phyloP scores from a whole-genome alignment of 2,888 invertebrate genomes.

The Andrena minutula region DNA sequence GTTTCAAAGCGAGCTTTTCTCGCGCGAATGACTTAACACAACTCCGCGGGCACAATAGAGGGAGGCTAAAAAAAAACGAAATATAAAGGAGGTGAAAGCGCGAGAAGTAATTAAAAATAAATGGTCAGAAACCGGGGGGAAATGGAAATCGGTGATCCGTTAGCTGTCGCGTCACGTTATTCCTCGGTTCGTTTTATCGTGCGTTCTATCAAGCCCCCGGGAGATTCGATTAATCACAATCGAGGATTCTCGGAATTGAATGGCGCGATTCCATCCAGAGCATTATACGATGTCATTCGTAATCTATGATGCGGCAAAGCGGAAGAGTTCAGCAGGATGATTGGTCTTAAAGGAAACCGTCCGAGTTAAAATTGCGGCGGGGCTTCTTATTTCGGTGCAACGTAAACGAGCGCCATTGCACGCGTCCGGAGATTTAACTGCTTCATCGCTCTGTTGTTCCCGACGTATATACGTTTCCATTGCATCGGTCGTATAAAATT shows the following conservation, averaged over 20 bases:
- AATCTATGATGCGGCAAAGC: conserved; percentile 33
- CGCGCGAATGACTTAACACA: neutral
- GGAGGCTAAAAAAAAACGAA: neutral
- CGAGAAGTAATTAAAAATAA: conserved; percentile 25
- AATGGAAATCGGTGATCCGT: neutral
- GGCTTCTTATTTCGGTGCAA: neutral
- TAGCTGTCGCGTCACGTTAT: neutral
- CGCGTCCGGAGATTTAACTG: conserved; percentile 26
- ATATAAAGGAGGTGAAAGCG: neutral
- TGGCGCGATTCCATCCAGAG: conserved; percentile 7
- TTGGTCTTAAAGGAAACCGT: neutral
- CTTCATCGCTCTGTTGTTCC: conserved; percentile 16
- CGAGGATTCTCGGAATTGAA: conserved; percentile 10
- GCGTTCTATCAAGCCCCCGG: neutral
- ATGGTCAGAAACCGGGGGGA: neutral
- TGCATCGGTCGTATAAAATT: conserved; percentile 21
- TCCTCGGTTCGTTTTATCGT: conserved; percentile 15
- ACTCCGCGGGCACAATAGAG: neutral
- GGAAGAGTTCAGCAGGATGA: conserved; percentile 1
- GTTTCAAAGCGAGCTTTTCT: conserved; percentile 10
- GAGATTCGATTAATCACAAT: conserved; percentile 26
- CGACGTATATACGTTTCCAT: conserved; percentile 27
- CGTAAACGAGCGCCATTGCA: conserved; percentile 13
- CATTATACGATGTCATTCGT: neutral
- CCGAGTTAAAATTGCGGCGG: neutral